Percentiles rank a stretch among this genome's conserved stretches.
Evolutionary conservation across 2,888 invertebrate species (phyloP).

Genomic region (Ophion ventricosus): DNA sequence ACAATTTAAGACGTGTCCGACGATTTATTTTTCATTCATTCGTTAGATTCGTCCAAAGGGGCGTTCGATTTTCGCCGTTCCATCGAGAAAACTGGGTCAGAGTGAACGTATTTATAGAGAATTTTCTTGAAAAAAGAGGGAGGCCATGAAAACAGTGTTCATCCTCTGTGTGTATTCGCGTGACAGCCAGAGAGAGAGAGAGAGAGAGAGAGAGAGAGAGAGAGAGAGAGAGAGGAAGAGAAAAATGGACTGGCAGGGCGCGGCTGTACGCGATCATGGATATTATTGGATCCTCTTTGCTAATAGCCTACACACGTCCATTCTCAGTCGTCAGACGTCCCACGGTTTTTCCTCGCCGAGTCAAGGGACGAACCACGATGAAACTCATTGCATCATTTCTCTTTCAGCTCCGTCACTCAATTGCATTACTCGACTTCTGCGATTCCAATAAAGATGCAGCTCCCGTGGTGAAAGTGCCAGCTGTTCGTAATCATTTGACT

Average conservation of each 20-base stretch:
- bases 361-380: slow-evolving; percentile 38
- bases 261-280: slow-evolving; percentile 63
- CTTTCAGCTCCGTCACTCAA: slow-evolving; percentile 20
- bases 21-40: slow-evolving; percentile 26
- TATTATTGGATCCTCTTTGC: slow-evolving; percentile 74
- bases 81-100: slow-evolving; percentile 77
- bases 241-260: slow-evolving; percentile 55
- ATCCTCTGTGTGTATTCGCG: slow-evolving; percentile 1
- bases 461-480: too few relatives aligned
- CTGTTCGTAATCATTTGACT: too few relatives aligned
- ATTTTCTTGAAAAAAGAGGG: slow-evolving; percentile 72
- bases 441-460: not conserved
- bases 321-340: slow-evolving; percentile 48
- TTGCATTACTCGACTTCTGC: not conserved
- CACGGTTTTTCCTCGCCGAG: slow-evolving; percentile 34
- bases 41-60: slow-evolving; percentile 25
- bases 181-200: slow-evolving; percentile 44
- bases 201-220: slow-evolving; percentile 4
- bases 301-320: slow-evolving; percentile 64
- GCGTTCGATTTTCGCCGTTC: slow-evolving; percentile 50
- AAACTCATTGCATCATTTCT: slow-evolving; percentile 28
- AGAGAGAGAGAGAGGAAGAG: slow-evolving; percentile 44
- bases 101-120: slow-evolving; percentile 78
- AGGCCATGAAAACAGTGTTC: slow-evolving; percentile 57
- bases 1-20: not conserved